Percentiles rank a stretch among this genome's conserved stretches.
phyloP scores from a whole-genome alignment of 2,888 invertebrate genomes.

The Acanthosoma haemorrhoidale region DNA sequence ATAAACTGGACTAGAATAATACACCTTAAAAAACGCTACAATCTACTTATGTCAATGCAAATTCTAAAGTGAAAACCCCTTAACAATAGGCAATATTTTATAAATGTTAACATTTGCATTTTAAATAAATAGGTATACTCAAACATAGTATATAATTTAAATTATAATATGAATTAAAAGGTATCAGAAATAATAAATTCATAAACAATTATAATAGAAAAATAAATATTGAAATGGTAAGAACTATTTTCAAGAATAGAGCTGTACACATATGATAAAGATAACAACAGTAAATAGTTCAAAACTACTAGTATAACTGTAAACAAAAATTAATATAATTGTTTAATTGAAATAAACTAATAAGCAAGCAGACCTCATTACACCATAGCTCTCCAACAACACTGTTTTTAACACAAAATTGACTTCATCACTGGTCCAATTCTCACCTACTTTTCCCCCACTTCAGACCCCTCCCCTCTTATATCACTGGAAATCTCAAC shows the following conservation, averaged over 20 bases:
- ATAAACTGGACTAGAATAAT: too few relatives aligned
- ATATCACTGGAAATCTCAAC: neutral
- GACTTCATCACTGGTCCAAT: slow-evolving; percentile 22
- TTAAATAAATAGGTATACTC: too few relatives aligned
- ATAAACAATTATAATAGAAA: too few relatives aligned
- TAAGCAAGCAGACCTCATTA: neutral
- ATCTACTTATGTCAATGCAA: too few relatives aligned
- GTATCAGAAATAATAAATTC: too few relatives aligned
- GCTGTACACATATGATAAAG: neutral
- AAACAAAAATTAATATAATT: neutral
- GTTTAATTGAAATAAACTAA: neutral
- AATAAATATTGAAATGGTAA: neutral
- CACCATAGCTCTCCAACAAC: neutral
- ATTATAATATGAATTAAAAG: too few relatives aligned
- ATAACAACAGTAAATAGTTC: neutral
- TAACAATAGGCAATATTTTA: too few relatives aligned
- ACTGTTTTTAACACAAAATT: neutral
- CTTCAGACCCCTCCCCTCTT: neutral
- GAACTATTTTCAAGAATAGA: neutral
- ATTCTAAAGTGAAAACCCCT: too few relatives aligned
- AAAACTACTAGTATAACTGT: neutral
- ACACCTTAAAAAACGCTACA: too few relatives aligned
- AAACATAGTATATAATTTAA: too few relatives aligned
- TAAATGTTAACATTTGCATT: too few relatives aligned
- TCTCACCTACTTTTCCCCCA: slow-evolving; percentile 19